Conservation (phyloP, 2,888 invertebrate genomes). For the Cephus pygmeus region DNA sequence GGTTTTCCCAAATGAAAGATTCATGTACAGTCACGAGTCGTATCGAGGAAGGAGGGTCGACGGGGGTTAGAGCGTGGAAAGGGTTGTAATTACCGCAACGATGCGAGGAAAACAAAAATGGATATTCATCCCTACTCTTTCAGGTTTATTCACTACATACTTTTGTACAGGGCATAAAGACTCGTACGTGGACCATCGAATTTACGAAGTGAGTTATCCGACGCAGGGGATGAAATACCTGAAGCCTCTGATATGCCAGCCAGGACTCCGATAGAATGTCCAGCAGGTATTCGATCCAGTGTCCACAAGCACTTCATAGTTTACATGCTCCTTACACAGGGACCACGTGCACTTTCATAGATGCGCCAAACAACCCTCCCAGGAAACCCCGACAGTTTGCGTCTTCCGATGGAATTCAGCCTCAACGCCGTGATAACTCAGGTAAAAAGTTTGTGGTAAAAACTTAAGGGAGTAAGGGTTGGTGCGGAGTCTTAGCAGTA, state of each 20-base stretch:
- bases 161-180: background rate
- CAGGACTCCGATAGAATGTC: constrained; percentile 35
- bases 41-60: too few relatives aligned
- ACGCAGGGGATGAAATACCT: constrained; percentile 29
- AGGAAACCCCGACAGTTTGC: background rate
- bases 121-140: background rate
- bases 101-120: background rate
- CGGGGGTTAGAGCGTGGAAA: background rate
- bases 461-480: background rate
- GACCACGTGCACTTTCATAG: background rate
- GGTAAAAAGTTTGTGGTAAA: constrained; percentile 15
- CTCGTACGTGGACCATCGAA: background rate
- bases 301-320: constrained; percentile 47
- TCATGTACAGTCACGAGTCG: background rate
- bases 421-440: background rate
- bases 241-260: constrained; percentile 23
- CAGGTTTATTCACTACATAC: background rate
- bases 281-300: constrained; percentile 47
- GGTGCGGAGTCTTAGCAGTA: background rate
- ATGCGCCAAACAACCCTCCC: background rate
- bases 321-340: constrained; percentile 31
- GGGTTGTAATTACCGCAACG: background rate
- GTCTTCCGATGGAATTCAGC: background rate
- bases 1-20: background rate
- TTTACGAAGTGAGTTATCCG: background rate